These are phyloP conservation scores for Nannoperca australis DNA, from an alignment of 2,797 vertebrate genomes.

Conservation along the genomic window DNA sequence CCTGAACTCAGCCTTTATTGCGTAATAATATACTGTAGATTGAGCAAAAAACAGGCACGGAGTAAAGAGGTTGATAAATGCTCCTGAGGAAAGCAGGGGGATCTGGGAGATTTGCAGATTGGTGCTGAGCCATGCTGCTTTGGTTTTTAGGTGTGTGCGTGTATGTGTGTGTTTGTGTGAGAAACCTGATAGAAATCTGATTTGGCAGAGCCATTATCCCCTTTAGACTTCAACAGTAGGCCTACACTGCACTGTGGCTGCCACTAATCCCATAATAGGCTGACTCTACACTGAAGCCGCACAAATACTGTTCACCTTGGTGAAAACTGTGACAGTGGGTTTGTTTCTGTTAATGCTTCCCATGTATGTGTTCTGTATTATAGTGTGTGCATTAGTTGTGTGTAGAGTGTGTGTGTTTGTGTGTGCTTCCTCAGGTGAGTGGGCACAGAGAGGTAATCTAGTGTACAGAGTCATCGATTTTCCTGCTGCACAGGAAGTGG, in stretches of 20 bases:
- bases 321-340: conserved; percentile 65
- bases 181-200: conserved; percentile 75
- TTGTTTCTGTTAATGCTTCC: conserved; percentile 67
- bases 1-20: conserved; percentile 40
- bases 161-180: conserved; percentile 47
- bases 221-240: conserved; percentile 69
- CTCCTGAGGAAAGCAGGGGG: conserved; percentile 41
- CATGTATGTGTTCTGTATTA: conserved; percentile 52
- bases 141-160: conserved; percentile 42
- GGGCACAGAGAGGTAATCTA: conserved; percentile 81
- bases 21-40: conserved; percentile 35
- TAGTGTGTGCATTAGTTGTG: conserved; percentile 50
- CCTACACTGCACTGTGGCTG: conserved; percentile 51
- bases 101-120: conserved; percentile 57
- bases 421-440: conserved; percentile 74
- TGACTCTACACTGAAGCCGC: conserved; percentile 71
- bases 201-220: conserved; percentile 75
- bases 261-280: conserved; percentile 79
- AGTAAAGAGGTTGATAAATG: conserved; percentile 32
- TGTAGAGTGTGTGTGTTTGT: conserved; percentile 51
- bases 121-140: conserved; percentile 47
- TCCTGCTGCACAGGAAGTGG: conserved; percentile 78
- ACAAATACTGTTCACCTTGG: conserved; percentile 64
- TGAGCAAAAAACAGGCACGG: conserved; percentile 1
- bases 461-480: conserved; percentile 82